phyloP scores from a whole-genome alignment of 2,113 vertebrate genomes.

The Dryoscopus gambensis region DNA sequence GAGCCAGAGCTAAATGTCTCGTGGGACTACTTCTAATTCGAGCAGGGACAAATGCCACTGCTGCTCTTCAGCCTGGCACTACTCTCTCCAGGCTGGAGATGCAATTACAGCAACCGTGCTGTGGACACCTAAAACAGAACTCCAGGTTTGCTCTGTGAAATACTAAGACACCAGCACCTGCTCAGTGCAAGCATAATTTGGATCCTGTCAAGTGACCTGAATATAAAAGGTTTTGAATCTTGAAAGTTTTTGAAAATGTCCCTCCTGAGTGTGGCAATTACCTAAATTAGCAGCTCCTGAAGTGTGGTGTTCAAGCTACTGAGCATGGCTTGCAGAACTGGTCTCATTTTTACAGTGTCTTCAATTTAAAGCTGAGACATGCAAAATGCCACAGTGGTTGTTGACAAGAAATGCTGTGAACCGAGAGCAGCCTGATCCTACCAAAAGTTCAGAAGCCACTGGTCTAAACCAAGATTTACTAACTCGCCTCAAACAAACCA shows the following conservation, averaged over 20 bases:
- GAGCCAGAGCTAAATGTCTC: slow-evolving; percentile 26
- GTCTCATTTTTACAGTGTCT: not conserved
- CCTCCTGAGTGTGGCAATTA: not conserved
- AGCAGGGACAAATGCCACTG: slow-evolving; percentile 22
- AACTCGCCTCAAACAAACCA: not conserved
- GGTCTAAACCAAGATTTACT: not conserved
- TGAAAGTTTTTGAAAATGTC: not conserved
- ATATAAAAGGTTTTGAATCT: not conserved
- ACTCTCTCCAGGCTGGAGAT: not conserved
- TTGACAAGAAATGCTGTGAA: not conserved
- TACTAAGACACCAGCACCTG: not conserved
- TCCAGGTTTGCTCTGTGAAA: not conserved
- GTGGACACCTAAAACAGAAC: not conserved
- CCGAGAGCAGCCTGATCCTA: not conserved
- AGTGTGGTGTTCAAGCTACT: not conserved
- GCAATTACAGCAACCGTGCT: not conserved
- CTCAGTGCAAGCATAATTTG: not conserved
- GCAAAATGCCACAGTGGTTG: not conserved
- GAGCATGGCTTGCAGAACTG: not conserved
- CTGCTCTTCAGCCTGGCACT: not conserved
- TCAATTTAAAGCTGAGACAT: not conserved
- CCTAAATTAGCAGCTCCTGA: not conserved
- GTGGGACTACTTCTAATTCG: slow-evolving; percentile 27
- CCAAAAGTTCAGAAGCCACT: not conserved
- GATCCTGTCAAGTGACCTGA: not conserved